Percentiles rank a stretch among this genome's conserved stretches.
Conservation (phyloP, 2,888 invertebrate genomes). For the Hemicrepidius hirtus region DNA sequence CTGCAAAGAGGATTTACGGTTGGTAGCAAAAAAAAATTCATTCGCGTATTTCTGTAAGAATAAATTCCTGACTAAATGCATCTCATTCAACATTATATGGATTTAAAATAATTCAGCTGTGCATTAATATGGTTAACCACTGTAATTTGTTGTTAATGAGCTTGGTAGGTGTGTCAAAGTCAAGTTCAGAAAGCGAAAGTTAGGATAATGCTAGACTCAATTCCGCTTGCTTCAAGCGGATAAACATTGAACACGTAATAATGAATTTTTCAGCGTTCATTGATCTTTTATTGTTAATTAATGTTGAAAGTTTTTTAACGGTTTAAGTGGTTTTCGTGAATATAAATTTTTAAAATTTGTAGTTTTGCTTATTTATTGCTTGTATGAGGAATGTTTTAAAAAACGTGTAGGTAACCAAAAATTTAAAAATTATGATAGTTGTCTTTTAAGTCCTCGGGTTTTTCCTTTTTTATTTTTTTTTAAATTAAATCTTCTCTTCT, state of each 20-base stretch:
- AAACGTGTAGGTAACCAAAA: too few relatives aligned
- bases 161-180: slow-evolving; percentile 21
- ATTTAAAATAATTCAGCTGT: neutral
- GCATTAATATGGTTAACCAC: neutral
- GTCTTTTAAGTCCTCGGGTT: too few relatives aligned
- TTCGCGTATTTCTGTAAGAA: neutral
- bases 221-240: slow-evolving; percentile 15
- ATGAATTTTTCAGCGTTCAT: slow-evolving; percentile 14
- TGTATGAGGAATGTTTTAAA: too few relatives aligned
- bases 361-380: neutral
- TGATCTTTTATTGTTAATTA: slow-evolving; percentile 12
- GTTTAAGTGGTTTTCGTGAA: neutral
- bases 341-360: neutral
- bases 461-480: too few relatives aligned
- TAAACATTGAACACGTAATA: slow-evolving; percentile 1
- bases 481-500: too few relatives aligned
- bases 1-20: slow-evolving; percentile 5
- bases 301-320: neutral
- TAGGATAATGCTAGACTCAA: slow-evolving; percentile 7
- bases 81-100: too few relatives aligned
- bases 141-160: slow-evolving; percentile 7
- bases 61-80: slow-evolving; percentile 1
- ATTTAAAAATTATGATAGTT: too few relatives aligned
- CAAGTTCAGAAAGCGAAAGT: slow-evolving; percentile 35
- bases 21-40: slow-evolving; percentile 8